A percentile compares a stretch with the other conserved stretches of the same genome.
phyloP scores from a whole-genome alignment of 2,797 vertebrate species.

The Notoglanidium macrostoma region DNA sequence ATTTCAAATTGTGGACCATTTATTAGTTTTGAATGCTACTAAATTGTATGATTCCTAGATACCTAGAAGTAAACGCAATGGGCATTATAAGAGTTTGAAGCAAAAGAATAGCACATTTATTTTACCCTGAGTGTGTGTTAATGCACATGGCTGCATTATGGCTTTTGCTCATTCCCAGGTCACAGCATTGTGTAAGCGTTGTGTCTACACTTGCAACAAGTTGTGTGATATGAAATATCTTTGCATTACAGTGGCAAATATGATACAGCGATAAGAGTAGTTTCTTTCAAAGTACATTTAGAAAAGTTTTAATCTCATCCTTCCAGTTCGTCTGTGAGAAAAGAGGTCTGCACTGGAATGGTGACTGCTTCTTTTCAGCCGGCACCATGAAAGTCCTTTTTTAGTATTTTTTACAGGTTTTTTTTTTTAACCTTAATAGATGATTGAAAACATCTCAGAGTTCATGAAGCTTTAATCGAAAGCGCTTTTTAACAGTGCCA shows the following conservation, averaged over 20 bases:
- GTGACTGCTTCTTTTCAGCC: background rate
- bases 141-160: background rate
- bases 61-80: background rate
- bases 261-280: background rate
- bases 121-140: background rate
- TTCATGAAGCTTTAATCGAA: background rate
- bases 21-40: background rate
- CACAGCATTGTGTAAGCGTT: background rate
- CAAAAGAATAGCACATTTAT: background rate
- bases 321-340: background rate
- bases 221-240: background rate
- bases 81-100: background rate
- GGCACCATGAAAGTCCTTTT: background rate
- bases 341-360: background rate
- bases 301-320: background rate
- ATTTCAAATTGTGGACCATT: background rate
- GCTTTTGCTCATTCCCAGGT: background rate
- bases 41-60: too few species aligned
- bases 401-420: conserved; percentile 20
- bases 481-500: background rate
- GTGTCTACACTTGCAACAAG: background rate
- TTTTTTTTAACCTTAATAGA: conserved; percentile 49
- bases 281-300: background rate
- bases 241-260: background rate
- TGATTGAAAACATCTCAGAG: background rate